Evolutionary conservation across 2,113 vertebrate species (phyloP).

Genomic region (Podocnemis expansa): DNA sequence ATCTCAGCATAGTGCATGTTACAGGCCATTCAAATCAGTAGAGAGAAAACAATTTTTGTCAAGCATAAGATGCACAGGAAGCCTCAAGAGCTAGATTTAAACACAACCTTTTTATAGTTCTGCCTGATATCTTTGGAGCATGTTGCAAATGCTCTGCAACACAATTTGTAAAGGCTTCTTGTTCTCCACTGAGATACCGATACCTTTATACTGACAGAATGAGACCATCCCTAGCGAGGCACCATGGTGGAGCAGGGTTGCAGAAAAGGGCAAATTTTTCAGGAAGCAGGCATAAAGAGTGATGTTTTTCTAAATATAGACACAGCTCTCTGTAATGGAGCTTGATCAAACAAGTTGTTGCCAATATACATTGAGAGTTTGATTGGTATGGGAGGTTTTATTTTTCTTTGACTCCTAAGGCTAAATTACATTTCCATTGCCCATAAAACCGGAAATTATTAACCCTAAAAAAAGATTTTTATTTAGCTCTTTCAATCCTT

Average conservation of each 20-base stretch:
- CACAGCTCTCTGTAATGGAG: neutral
- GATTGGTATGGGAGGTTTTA: neutral
- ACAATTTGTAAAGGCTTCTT: neutral
- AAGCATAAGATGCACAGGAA: neutral
- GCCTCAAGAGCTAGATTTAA: neutral
- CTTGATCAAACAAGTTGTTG: neutral
- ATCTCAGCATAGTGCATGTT: neutral
- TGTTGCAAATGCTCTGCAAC: neutral
- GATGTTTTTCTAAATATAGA: neutral
- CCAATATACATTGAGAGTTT: neutral
- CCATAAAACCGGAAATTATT: neutral
- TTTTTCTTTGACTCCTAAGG: accelerated
- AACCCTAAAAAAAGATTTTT: neutral
- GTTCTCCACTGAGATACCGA: neutral
- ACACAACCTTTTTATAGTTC: neutral
- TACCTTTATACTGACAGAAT: neutral
- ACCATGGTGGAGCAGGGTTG: neutral
- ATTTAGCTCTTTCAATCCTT: neutral
- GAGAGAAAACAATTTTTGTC: neutral
- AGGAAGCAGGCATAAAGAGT: neutral
- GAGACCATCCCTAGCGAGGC: neutral
- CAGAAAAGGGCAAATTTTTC: constrained; percentile 1
- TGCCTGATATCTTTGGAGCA: accelerated
- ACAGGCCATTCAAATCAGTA: neutral
- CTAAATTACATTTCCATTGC: neutral